These are phyloP conservation scores for Erpobdella octoculata DNA, from an alignment of 2,888 invertebrate genomes.

Conservation along the genomic window DNA sequence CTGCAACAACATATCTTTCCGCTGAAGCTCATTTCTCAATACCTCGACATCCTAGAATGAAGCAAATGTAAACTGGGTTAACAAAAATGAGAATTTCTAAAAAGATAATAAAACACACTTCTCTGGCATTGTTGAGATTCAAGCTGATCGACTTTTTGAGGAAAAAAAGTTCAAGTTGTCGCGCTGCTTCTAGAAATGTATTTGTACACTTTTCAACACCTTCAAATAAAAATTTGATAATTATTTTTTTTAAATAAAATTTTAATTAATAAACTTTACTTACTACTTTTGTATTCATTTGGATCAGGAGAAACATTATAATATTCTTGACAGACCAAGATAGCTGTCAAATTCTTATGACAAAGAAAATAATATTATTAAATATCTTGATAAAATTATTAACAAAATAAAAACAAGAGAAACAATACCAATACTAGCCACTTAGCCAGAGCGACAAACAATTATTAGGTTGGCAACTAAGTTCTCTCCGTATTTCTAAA, in stretches of 20 bases:
- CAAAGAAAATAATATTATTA: neutral
- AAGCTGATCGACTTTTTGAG: neutral
- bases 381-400: neutral
- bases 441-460: no score
- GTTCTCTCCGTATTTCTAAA: no score
- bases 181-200: neutral
- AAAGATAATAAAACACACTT: neutral
- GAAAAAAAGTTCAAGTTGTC: conserved; percentile 2
- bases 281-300: conserved; percentile 1
- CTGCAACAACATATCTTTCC: neutral
- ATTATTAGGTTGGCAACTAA: no score
- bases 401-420: neutral
- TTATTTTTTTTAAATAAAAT: no score
- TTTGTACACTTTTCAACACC: neutral
- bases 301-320: neutral
- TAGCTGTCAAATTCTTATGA: neutral
- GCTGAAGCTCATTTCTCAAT: neutral
- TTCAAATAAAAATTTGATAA: no score
- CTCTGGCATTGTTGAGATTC: neutral
- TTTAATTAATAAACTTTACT: neutral
- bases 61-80: neutral
- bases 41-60: neutral
- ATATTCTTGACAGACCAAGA: neutral
- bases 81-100: neutral
- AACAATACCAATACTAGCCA: no score